Evolutionary conservation across 2,113 vertebrate genomes (phyloP), one percentile per base, ranked within the genome.

Genomic region (Poeciliopsis prolifica): DNA sequence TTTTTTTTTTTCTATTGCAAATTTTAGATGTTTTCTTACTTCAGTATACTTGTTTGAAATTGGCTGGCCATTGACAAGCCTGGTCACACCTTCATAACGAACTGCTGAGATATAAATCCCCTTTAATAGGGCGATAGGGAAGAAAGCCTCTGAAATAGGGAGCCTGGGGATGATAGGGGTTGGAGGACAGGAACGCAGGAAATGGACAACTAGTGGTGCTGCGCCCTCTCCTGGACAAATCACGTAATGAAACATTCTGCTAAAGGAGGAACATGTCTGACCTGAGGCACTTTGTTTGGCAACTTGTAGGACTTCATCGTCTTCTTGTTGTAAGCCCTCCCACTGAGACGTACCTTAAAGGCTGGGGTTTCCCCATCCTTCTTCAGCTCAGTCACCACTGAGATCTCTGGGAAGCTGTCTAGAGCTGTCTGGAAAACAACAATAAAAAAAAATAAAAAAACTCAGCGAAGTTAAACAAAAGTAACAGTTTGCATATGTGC

Each of bases 331-430:
- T 99, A 99, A 79, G 95, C 89, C 92, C 95, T 97, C 30, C 98
- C 98, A 78, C 97, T 97, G 91, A 98, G 96, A 88, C 96, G 96
- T 86, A 99, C 96, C 94, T 97, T 99, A 72, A 96, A 97, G 83
- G 96, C 86, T 31, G 96, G 84, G 0, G 89, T 91, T 86, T 96
- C 96, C 63, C 96, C 96, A 61, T 94, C 96, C 83, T 97, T 98
- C 87, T 95, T 97, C 93, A 91, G 94, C 82, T 92, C 96, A 22
- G 95, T 96, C 80, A 97, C 95, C 87, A 97, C 93, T 14, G 97
- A 96, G 80, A 99, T 93, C 93, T 99, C 97, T 84, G 98, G 97
- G 68, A 97, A 99, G 90, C 94, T 97, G 95, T 99, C 98, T 88
- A 99, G 91, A 79, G 97, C 97, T 0, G 94, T 96, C 98, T 99